Evolutionary conservation across 2,888 invertebrate species (phyloP).

Genomic region (Netelia fuscicornis): DNA sequence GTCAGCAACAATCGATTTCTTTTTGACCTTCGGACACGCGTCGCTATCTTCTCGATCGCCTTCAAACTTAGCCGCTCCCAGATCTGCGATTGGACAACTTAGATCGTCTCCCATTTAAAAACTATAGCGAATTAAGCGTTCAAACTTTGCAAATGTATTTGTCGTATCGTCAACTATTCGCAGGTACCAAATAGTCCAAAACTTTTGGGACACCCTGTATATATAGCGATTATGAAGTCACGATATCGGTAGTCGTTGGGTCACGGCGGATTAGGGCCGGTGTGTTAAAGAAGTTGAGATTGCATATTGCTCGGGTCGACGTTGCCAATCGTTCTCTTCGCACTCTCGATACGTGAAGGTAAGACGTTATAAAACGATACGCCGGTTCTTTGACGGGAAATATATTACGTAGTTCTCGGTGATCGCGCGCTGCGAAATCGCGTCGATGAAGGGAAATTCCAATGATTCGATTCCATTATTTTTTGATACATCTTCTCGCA

Average conservation of each 20-base stretch:
- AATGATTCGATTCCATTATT: background rate
- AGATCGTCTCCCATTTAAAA: too few relatives aligned
- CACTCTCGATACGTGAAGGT: constrained; percentile 28
- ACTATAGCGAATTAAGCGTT: too few relatives aligned
- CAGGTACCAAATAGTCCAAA: too few relatives aligned
- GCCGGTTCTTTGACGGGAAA: background rate
- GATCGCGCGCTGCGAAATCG: background rate
- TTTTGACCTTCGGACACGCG: too few relatives aligned
- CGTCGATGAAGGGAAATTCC: background rate
- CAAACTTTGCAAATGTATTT: too few relatives aligned
- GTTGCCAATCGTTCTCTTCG: constrained; percentile 17
- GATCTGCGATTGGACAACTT: too few relatives aligned
- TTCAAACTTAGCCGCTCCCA: too few relatives aligned
- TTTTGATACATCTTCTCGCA: background rate
- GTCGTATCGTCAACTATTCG: too few relatives aligned
- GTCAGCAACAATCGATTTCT: too few relatives aligned
- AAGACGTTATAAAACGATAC: constrained; percentile 37
- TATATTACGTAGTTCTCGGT: background rate
- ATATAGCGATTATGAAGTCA: constrained; percentile 44
- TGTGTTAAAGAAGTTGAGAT: constrained; percentile 63
- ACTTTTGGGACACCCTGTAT: constrained; percentile 10
- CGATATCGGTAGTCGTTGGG: constrained; percentile 60
- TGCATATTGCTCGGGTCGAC: constrained; percentile 52
- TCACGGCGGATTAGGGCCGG: constrained; percentile 65
- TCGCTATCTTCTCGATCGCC: too few relatives aligned